Evolutionary conservation across 2,113 vertebrate genomes (phyloP).

Genomic region (Mormyrus iriodes): DNA sequence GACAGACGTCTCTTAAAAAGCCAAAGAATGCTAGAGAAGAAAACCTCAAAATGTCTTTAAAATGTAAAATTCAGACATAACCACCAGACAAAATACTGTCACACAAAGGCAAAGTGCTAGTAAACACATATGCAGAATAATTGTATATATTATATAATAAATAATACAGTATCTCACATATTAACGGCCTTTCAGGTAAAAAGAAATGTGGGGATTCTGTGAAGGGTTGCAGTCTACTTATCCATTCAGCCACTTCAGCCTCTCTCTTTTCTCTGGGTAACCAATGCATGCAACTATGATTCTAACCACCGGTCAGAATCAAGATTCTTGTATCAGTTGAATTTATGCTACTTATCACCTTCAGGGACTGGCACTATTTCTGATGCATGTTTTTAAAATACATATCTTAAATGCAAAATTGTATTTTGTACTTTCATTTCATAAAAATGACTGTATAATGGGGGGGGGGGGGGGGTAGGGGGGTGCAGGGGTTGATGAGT

Average conservation of each 20-base stretch:
- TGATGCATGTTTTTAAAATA: neutral
- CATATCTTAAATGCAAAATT: neutral
- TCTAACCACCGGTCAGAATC: neutral
- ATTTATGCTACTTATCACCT: neutral
- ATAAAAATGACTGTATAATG: neutral
- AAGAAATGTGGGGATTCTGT: neutral
- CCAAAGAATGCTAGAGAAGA: constrained; percentile 23
- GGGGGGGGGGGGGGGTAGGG: too few species aligned
- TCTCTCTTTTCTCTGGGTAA: neutral
- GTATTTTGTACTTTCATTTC: neutral
- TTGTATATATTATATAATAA: neutral
- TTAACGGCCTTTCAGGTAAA: neutral
- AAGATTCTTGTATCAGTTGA: neutral
- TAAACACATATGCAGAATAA: neutral
- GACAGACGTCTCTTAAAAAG: constrained; percentile 29
- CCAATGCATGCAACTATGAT: neutral
- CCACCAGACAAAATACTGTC: neutral
- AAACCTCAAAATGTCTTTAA: neutral
- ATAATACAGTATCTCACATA: neutral
- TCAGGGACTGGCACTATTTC: neutral
- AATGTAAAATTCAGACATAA: neutral
- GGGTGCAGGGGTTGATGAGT: too few species aligned
- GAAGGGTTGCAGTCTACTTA: neutral
- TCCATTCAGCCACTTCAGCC: neutral
- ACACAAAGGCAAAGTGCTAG: neutral